Evolutionary conservation across 2,797 vertebrate genomes (phyloP).

Genomic region (Avahi laniger): DNA sequence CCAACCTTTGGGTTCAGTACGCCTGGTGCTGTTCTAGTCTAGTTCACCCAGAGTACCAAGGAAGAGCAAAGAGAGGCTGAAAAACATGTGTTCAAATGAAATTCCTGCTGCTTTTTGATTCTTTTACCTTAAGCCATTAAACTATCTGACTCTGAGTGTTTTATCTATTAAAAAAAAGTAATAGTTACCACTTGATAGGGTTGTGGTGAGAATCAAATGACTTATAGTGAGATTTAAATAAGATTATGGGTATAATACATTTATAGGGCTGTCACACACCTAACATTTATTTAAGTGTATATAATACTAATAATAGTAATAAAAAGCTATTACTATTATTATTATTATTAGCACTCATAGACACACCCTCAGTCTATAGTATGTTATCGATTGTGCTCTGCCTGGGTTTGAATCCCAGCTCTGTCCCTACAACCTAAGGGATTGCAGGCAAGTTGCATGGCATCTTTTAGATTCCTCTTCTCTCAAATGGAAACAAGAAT

Average conservation of each 20-base stretch:
- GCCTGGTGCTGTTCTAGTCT: background rate
- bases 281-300: background rate
- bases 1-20: background rate
- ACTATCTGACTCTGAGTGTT: background rate
- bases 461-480: background rate
- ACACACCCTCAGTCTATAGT: background rate
- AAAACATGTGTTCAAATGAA: background rate
- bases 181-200: background rate
- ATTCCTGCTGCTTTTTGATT: background rate
- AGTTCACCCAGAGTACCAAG: accelerated
- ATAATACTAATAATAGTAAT: background rate
- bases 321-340: background rate
- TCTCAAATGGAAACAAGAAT: background rate
- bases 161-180: background rate
- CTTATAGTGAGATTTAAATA: slow-evolving; percentile 14
- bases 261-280: background rate
- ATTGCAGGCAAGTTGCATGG: background rate
- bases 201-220: background rate
- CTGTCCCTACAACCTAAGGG: background rate
- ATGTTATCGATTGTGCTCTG: background rate
- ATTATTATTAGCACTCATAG: background rate
- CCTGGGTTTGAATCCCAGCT: background rate
- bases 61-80: background rate
- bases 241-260: background rate
- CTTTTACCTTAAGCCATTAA: background rate